These are phyloP conservation scores for western clawed frog (Xenopus tropicalis) DNA, from an alignment of 2,113 vertebrate species.

Conservation along the genomic window UCB_Xtro_10.0 CM004447.2:68136501-68137000, in stretches of 20 bases:
- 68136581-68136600: not conserved
- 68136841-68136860: conserved; percentile 92
- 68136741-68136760: conserved; percentile 15
- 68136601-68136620: no score
- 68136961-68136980: conserved; percentile 97
- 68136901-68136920: conserved; percentile 95
- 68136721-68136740: not conserved
- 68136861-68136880: conserved; percentile 98
- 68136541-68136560: no score
- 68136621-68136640: not conserved
- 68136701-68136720: not conserved
- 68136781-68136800: conserved; percentile 4
- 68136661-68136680: not conserved
- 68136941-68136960: conserved; percentile 96
- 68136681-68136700: not conserved
- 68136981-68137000: conserved; percentile 89
- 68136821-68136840: conserved; percentile 96
- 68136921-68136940: conserved; percentile 91
- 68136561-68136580: no score
- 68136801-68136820: conserved; percentile 5
- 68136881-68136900: conserved; percentile 95
- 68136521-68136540: no score
- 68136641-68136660: not conserved
- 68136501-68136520: no score
- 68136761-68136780: conserved; percentile 12